Base-by-base conservation (phyloP, 2,113 vertebrate species). In the Pseudolaguvia tuberculata region DNA sequence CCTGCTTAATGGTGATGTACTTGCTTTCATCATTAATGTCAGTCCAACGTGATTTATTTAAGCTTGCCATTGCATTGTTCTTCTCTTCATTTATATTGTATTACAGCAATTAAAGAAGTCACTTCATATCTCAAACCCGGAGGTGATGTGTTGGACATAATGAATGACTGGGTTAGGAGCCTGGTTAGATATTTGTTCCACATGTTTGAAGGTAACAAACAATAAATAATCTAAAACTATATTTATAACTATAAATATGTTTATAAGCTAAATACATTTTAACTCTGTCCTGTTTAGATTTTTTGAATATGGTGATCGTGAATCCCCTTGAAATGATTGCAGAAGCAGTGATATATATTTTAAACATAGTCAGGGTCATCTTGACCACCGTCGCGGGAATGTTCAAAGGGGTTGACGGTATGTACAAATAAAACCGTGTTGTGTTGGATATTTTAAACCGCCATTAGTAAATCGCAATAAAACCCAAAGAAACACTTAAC, bases 121-220 rank as follows among this genome's bases (percentile, higher is more conserved):
- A 50, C 13, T 21, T 78, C 69, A 35, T 68, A 25, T 21, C 67
- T 79, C 11, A 70, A 67, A 73, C 51, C 73, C 21, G 70, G 81
- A 2, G 7, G 66, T 20, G 69, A 42, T 56, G 27, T 29, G 42
- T 31, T 82, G 23, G 67, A 82, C 50, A 78, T 62, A 51, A 25
- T 50, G 53, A 79, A 76, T 29, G 72, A 78, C 17, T 61, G 47
- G 53, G 10, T 75, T 39, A 66, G 68, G 52, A 70, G 52, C 9
- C 70, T 62, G 23, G 78, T 61, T 15, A 25, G 2, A 23, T 62
- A 68, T 52, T 17, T 72, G n/a, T 82, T 82, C 56, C 65, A 82
- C 65, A 50, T 78, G 48, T 82, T 80, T 78, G 75, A 82, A 82
- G 81, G 81, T 82, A 79, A 42, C n/a, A 48, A 35, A 48, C 45